phyloP scores from a whole-genome alignment of 2,113 vertebrate genomes.

The Lepidothrix coronata region DNA sequence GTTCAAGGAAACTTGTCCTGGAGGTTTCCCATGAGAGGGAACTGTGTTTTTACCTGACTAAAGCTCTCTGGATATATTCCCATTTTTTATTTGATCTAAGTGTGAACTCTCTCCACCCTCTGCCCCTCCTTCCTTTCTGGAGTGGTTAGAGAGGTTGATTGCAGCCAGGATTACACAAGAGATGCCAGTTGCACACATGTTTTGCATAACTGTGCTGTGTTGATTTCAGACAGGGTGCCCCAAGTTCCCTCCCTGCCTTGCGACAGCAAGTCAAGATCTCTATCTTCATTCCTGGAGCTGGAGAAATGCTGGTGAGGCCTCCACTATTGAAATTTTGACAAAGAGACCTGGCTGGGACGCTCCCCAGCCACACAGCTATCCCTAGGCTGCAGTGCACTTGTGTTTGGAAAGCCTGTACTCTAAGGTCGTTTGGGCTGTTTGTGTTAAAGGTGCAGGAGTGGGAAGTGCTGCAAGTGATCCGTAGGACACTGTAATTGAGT shows the following conservation, averaged over 20 bases:
- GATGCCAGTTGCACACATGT: slow-evolving; percentile 66
- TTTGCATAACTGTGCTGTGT: slow-evolving; percentile 68
- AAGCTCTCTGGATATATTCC: slow-evolving; percentile 63
- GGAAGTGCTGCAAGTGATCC: not conserved
- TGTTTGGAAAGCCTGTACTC: not conserved
- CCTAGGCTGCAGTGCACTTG: not conserved
- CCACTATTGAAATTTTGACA: slow-evolving; percentile 1
- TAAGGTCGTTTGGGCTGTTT: not conserved
- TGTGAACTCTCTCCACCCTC: slow-evolving; percentile 67
- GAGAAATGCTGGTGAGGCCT: slow-evolving; percentile 20
- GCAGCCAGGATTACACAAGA: slow-evolving; percentile 65
- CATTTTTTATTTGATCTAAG: slow-evolving; percentile 71
- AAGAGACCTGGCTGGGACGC: not conserved
- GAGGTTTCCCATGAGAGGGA: slow-evolving; percentile 57
- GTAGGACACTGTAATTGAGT: not conserved
- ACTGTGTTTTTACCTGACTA: slow-evolving; percentile 66
- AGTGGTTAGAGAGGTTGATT: slow-evolving; percentile 55
- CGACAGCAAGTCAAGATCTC: slow-evolving; percentile 23
- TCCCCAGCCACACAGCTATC: not conserved
- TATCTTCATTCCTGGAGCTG: slow-evolving; percentile 58
- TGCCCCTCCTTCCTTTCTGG: slow-evolving; percentile 63
- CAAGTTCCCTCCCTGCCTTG: slow-evolving; percentile 22
- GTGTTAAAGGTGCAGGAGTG: not conserved
- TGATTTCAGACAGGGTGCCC: slow-evolving; percentile 59
- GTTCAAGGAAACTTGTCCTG: slow-evolving; percentile 59